Base-by-base conservation (phyloP, 2,797 vertebrate species). In the Sandelia bainsii region DNA sequence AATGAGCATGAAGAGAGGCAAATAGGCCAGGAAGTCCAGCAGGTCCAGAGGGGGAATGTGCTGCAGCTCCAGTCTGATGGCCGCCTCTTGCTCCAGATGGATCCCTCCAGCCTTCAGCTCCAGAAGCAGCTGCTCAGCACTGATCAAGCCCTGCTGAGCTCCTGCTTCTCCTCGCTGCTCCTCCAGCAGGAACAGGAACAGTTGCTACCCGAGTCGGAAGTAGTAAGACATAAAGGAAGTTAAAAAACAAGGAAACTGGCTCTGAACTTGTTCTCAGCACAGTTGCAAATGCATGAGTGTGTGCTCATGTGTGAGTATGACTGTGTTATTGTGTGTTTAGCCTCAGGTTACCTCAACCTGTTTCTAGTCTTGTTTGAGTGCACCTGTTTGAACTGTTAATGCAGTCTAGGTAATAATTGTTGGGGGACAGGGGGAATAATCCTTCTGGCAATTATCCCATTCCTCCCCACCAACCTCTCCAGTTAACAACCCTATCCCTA, bases 311-410 rank as follows among this genome's bases (percentile, higher is more conserved):
- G 67, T 57, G 49, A 60, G 62, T 52, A 25, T 50, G 42, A 45
- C 54, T 52, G 64, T 67, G 44, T 54, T 64, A 49, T 54, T 72
- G 64, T 75, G 64, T 54, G 67, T 49, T 59, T 34, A 90, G 93
- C 93, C 84, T 97, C 95, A 92, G 94, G 95, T 97, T 98, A 95
- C 96, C 95, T 93, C 94, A 81, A 95, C 90, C 91, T 93, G 92
- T 93, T 95, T 93, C 94, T 92, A 76, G 89, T 84, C 83, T 83
- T 92, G 81, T 97, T 94, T 96, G 92, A 94, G 94, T 95, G 96
- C 98, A 99, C 97, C 97, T 99, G 97, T 98, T 97, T 96, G 88
- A 94, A 95, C 95, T 94, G 95, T 95, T 97, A 96, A 98, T 95
- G 95, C 94, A 96, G 95, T 94, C 93, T 93, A 96, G 96, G 95